Evolutionary conservation across 2,113 vertebrate genomes (phyloP).

Genomic region (Cyanistes caeruleus): DNA sequence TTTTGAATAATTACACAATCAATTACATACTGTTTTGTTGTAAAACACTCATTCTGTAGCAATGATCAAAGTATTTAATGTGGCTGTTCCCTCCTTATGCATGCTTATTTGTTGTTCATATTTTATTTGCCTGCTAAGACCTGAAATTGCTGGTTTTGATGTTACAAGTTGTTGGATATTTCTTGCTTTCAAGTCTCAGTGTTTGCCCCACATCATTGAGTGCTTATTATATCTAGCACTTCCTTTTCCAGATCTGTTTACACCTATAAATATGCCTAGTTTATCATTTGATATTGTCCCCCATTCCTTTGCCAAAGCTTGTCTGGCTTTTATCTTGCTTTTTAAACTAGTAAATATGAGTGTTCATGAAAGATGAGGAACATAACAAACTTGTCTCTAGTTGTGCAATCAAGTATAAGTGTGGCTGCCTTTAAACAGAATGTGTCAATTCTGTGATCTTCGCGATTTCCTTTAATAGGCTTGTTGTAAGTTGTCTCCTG

Average conservation of each 20-base stretch:
- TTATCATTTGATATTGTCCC: constrained; percentile 28
- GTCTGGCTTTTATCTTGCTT: neutral
- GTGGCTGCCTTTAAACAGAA: constrained; percentile 25
- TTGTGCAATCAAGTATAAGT: constrained; percentile 7
- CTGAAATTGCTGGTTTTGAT: constrained; percentile 17
- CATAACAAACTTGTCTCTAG: constrained; percentile 33
- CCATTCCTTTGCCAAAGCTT: neutral
- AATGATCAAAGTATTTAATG: constrained; percentile 1
- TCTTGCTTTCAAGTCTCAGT: constrained; percentile 36
- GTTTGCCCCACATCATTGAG: neutral
- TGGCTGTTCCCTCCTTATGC: neutral
- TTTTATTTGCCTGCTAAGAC: constrained; percentile 28
- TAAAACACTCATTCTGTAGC: neutral
- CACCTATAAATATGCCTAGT: neutral
- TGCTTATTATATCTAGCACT: constrained; percentile 1
- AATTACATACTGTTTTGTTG: neutral
- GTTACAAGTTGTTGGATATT: constrained; percentile 44
- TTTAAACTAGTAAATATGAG: constrained; percentile 34
- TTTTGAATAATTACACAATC: neutral
- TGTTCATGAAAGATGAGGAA: neutral
- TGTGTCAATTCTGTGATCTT: constrained; percentile 36
- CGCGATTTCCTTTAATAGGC: neutral
- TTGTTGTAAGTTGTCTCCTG: constrained; percentile 50
- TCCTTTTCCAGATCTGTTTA: constrained; percentile 44
- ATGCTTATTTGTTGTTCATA: constrained; percentile 9